Percentiles rank a stretch among this genome's conserved stretches.
phyloP scores from a whole-genome alignment of 2,797 vertebrate species.

The Champsocephalus esox region DNA sequence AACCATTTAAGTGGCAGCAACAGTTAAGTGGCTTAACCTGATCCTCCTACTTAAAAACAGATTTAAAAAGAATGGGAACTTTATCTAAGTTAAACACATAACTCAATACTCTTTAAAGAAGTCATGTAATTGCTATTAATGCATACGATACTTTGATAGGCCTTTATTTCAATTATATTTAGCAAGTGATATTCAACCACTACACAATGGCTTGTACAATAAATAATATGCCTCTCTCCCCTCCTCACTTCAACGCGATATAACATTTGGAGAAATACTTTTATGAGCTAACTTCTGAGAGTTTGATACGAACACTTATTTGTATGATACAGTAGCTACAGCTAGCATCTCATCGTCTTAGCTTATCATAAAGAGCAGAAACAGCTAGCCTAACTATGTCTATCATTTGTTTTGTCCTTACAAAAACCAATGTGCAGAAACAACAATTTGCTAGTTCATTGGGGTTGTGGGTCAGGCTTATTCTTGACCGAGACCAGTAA shows the following conservation, averaged over 20 bases:
- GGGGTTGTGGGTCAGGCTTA: too few relatives aligned
- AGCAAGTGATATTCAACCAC: background rate
- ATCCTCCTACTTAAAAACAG: slow-evolving; percentile 6
- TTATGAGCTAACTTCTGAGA: background rate
- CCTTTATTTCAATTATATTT: background rate
- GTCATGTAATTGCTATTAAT: background rate
- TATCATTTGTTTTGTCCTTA: too few relatives aligned
- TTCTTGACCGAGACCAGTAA: background rate
- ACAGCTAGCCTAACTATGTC: background rate
- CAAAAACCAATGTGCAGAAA: too few relatives aligned
- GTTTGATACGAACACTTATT: too few relatives aligned
- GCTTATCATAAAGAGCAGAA: background rate
- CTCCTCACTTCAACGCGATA: background rate
- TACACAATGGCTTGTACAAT: background rate
- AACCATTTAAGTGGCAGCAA: slow-evolving; percentile 18
- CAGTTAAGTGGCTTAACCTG: slow-evolving; percentile 17
- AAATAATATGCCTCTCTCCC: too few relatives aligned
- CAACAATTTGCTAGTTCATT: too few relatives aligned
- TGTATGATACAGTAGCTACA: background rate
- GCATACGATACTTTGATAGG: background rate
- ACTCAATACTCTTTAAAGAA: background rate
- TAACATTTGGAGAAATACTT: background rate
- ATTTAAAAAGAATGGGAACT: background rate
- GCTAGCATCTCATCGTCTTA: background rate
- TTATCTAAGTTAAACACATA: slow-evolving; percentile 7